phyloP scores from a whole-genome alignment of 2,888 invertebrate genomes.

The Drosophila mercatorum region DNA sequence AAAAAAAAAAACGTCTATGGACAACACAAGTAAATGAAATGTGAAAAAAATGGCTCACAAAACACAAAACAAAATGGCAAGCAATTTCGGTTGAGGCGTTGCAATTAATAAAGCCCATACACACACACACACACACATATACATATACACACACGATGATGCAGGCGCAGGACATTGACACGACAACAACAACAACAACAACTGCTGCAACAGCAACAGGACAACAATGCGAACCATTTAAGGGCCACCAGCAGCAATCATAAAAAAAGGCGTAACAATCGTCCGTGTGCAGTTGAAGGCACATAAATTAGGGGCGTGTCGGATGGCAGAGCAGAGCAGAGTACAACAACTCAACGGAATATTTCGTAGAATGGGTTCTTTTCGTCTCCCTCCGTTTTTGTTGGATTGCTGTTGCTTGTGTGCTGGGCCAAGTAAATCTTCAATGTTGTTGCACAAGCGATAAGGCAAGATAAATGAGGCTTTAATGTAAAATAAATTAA shows the following conservation, averaged over 20 bases:
- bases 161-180: constrained; percentile 65
- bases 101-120: constrained; percentile 74
- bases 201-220: constrained; percentile 15
- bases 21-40: constrained; percentile 20
- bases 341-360: constrained; percentile 36
- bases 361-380: constrained; percentile 29
- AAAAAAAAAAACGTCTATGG: constrained; percentile 30
- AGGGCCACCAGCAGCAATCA: constrained; percentile 36
- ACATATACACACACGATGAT: constrained; percentile 34
- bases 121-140: constrained; percentile 44
- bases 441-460: constrained; percentile 76
- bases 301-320: constrained; percentile 77
- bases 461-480: constrained; percentile 79
- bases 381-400: constrained; percentile 8
- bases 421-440: constrained; percentile 70
- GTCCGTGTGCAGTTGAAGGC: constrained; percentile 71
- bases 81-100: constrained; percentile 77
- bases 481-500: constrained; percentile 80
- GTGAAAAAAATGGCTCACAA: constrained; percentile 22
- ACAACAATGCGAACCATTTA: constrained; percentile 26
- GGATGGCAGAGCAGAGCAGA: constrained; percentile 28
- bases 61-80: constrained; percentile 59
- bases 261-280: constrained; percentile 66
- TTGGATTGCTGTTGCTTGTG: constrained; percentile 17
- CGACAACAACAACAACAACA: constrained; percentile 37